Evolutionary conservation across 2,113 vertebrate genomes (phyloP), one percentile per base, ranked within the genome.

Genomic region (Nyctibius bracteatus): DNA sequence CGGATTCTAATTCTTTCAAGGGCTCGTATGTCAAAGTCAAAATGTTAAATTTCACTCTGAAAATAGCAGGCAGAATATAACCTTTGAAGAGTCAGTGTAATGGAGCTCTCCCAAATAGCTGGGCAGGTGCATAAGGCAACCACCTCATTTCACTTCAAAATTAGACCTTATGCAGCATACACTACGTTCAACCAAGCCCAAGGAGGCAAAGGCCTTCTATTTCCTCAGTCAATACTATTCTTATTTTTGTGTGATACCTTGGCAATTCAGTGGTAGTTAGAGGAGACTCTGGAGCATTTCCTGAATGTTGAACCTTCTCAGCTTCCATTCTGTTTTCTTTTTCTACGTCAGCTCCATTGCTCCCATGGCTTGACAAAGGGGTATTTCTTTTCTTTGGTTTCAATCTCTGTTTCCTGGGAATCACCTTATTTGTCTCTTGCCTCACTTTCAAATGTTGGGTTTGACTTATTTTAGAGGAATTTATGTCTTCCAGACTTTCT

Each of bases 41-140:
- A 89, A 89, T 86, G 77, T 92, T 94, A 89, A 91, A 89, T 77
- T 82, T 66, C 87, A 95, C 54, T 81, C 92, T 80, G 58, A 94
- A 96, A 94, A 96, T 66, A 88, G 94, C 73, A 93, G 63, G 51
- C 65, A 84, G 59, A 71, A 79, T 37, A 59, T 77, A 94, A 92
- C 93, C 93, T 91, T 82, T 96, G 73, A 61, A 62, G 74, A 87
- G 81, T 27, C 91, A 73, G 51, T 18, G 52, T 46, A 81, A 93
- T 31, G 37, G 66, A 88, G 63, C 74, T 58, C 71, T 82, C 74
- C 51, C 81, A 84, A 46, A 85, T 6, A 90, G 79, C 2, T 80
- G 79, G 81, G 74, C 78, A 94, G 86, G 63, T 82, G 37, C 58
- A 81, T 13, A 86, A 88, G 22, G 65, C 57, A 91, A 52, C n/a